Conservation (phyloP, 2,888 invertebrate species). For the Nomada fucata region DNA sequence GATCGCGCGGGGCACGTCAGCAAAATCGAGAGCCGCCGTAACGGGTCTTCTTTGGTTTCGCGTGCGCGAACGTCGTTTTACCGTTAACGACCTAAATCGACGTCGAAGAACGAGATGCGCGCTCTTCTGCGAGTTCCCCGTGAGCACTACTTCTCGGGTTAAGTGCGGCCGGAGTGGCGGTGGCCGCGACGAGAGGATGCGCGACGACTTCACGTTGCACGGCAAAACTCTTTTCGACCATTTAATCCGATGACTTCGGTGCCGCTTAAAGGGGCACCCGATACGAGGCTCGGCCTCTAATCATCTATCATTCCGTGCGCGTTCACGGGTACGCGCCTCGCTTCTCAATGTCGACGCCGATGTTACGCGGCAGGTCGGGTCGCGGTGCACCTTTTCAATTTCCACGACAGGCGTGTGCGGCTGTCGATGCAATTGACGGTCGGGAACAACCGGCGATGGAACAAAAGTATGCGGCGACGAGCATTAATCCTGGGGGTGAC, state of each 20-base stretch:
- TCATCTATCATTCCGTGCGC: constrained; percentile 34
- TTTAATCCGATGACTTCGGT: constrained; percentile 45
- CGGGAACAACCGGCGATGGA: too few relatives aligned
- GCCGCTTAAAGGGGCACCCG: constrained; percentile 1
- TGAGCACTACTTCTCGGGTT: constrained; percentile 52
- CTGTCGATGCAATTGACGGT: too few relatives aligned
- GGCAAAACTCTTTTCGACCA: constrained; percentile 36
- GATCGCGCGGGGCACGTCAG: constrained; percentile 50
- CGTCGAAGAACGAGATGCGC: constrained; percentile 61
- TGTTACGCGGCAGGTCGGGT: not conserved
- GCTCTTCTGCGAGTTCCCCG: constrained; percentile 55
- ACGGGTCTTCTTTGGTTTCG: constrained; percentile 74
- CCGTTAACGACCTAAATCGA: constrained; percentile 80
- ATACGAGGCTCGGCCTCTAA: not conserved
- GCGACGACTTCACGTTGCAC: constrained; percentile 28
- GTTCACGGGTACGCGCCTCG: constrained; percentile 20
- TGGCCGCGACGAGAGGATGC: constrained; percentile 18
- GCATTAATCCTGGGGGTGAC: not conserved
- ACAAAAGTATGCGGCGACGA: not conserved
- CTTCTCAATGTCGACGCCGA: constrained; percentile 27
- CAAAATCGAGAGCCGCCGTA: constrained; percentile 71
- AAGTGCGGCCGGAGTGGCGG: constrained; percentile 45
- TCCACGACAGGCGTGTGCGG: too few relatives aligned
- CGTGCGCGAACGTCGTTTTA: constrained; percentile 75
- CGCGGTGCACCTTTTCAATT: not conserved